Percentiles rank a stretch among this genome's conserved stretches.
Evolutionary conservation across 2,797 vertebrate genomes (phyloP).

Genomic region (Gallinago solitaria): DNA sequence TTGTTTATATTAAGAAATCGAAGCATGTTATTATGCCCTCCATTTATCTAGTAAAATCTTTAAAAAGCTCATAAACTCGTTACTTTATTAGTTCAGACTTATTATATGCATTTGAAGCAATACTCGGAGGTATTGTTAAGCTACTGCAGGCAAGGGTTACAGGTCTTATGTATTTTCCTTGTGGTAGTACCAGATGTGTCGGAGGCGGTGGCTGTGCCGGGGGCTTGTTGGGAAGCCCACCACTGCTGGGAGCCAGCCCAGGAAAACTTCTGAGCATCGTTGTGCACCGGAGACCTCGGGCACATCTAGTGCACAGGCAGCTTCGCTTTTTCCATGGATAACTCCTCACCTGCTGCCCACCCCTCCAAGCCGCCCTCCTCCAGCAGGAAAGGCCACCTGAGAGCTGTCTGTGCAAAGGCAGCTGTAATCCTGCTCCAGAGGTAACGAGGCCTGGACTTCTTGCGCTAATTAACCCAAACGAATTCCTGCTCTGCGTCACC

Average conservation of each 20-base stretch:
- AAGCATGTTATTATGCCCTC: slow-evolving; percentile 70
- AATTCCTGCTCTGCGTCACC: neutral
- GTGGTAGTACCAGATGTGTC: slow-evolving; percentile 17
- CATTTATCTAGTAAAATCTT: slow-evolving; percentile 83
- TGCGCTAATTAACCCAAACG: neutral
- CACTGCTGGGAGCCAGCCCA: neutral
- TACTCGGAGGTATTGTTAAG: slow-evolving; percentile 79
- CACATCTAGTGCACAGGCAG: fast-evolving
- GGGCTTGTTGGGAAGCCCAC: neutral
- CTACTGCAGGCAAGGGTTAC: slow-evolving; percentile 64
- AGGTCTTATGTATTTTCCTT: slow-evolving; percentile 46
- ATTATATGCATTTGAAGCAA: slow-evolving; percentile 74
- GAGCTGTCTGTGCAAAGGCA: neutral
- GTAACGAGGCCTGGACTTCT: neutral
- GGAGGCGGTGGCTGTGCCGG: neutral
- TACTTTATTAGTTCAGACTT: slow-evolving; percentile 80
- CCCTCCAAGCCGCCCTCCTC: neutral
- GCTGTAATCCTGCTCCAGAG: neutral
- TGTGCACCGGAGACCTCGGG: fast-evolving
- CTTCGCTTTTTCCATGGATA: neutral
- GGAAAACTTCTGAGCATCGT: neutral
- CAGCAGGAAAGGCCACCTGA: neutral
- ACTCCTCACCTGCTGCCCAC: neutral
- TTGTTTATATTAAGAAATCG: slow-evolving; percentile 74
- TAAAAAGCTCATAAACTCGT: slow-evolving; percentile 82